phyloP scores from a whole-genome alignment of 2,888 invertebrate genomes.

The Stenolophus ochropezus region DNA sequence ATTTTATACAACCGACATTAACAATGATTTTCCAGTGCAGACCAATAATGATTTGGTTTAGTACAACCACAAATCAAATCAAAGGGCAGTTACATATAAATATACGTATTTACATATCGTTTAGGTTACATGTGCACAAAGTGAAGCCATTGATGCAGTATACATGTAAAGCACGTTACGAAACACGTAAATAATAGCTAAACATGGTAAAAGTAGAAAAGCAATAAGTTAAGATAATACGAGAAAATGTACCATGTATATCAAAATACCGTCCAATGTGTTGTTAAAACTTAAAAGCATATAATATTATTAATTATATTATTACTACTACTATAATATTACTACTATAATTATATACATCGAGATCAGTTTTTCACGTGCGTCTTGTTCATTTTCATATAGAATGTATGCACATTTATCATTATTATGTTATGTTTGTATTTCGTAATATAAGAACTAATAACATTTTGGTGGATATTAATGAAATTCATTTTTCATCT shows the following conservation, averaged over 20 bases:
- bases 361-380: conserved; percentile 46
- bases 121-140: conserved; percentile 32
- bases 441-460: conserved; percentile 39
- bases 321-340: conserved; percentile 33
- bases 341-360: conserved; percentile 47
- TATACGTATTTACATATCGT: conserved; percentile 45
- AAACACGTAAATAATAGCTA: conserved; percentile 38
- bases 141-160: conserved; percentile 10
- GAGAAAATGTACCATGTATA: conserved; percentile 46
- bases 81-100: conserved; percentile 30
- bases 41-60: background rate
- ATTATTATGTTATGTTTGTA: conserved; percentile 53
- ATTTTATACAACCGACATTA: conserved; percentile 18
- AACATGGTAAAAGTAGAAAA: conserved; percentile 45
- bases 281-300: conserved; percentile 55
- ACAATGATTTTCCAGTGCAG: conserved; percentile 7
- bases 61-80: conserved; percentile 8
- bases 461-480: conserved; percentile 55
- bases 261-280: conserved; percentile 59
- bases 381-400: conserved; percentile 50
- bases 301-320: conserved; percentile 47
- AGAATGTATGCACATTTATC: conserved; percentile 48
- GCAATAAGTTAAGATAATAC: conserved; percentile 58
- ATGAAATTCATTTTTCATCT: conserved; percentile 50
- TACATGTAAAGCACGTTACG: conserved; percentile 20